Conservation (phyloP, 1,140 invertebrate species). For the Drosophila bocki region DNA sequence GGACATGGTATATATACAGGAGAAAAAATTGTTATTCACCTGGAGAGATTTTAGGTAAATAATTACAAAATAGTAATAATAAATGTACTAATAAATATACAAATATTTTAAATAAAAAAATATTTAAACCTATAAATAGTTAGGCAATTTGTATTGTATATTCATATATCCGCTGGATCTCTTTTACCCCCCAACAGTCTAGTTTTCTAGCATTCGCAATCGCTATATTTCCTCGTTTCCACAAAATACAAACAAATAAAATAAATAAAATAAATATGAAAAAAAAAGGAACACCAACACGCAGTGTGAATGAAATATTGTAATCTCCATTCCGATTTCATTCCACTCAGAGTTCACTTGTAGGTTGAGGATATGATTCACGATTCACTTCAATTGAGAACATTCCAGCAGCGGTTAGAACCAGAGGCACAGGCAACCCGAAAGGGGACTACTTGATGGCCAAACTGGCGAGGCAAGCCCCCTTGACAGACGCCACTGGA, state of each 20-base stretch:
- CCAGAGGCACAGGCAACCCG: neutral
- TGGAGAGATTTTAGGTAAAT: too few species aligned
- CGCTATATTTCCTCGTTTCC: too few species aligned
- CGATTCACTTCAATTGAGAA: constrained; percentile 78
- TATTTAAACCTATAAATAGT: too few species aligned
- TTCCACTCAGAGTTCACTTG: constrained; percentile 71
- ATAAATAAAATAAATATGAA: neutral
- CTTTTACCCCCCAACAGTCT: too few species aligned
- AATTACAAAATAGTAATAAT: too few species aligned
- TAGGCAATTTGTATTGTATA: too few species aligned
- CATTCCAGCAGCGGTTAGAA: constrained; percentile 42
- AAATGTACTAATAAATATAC: too few species aligned
- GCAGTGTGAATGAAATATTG: constrained; percentile 45
- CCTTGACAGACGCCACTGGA: neutral
- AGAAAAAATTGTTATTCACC: too few species aligned
- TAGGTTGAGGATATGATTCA: constrained; percentile 82
- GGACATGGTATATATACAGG: too few species aligned
- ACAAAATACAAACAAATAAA: neutral
- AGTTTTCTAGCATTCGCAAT: too few species aligned
- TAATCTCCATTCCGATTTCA: constrained; percentile 70
- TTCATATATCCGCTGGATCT: too few species aligned
- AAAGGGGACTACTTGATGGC: neutral
- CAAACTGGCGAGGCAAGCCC: neutral
- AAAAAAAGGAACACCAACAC: neutral
- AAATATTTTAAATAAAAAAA: too few species aligned